These are phyloP conservation scores for Aphrocallistes beatrix DNA, from an alignment of 37 sponge, comb jelly and placozoan genomes.

Conservation along the genomic window DNA sequence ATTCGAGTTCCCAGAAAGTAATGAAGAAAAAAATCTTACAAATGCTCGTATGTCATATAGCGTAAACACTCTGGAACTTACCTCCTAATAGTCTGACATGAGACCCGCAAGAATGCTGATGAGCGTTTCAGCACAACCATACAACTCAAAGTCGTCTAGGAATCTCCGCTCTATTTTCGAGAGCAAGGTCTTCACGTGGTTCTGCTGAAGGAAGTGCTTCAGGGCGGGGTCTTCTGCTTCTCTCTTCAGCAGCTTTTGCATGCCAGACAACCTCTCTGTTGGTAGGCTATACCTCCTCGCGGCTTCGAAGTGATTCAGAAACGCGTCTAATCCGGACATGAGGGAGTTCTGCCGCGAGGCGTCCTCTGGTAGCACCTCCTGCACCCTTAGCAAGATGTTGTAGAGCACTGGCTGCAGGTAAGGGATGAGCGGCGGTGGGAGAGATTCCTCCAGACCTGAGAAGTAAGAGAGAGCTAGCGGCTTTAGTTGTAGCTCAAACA, in stretches of 20 bases:
- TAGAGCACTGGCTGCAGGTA: neutral
- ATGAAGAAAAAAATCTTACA: no score
- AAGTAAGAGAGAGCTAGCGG: neutral
- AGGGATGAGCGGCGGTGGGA: neutral
- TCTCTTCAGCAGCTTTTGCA: neutral
- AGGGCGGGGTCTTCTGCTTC: neutral
- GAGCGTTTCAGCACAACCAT: neutral
- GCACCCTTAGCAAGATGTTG: neutral
- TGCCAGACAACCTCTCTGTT: neutral
- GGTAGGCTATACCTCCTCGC: neutral
- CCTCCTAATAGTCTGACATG: neutral
- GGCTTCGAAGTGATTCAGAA: slow-evolving; percentile 11
- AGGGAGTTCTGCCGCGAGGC: neutral
- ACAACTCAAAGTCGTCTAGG: neutral
- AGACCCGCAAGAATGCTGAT: neutral
- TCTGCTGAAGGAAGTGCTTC: neutral
- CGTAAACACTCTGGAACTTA: no score
- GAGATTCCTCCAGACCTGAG: neutral
- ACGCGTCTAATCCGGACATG: neutral
- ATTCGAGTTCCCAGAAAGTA: no score
- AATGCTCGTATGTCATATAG: no score
- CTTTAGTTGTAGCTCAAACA: neutral
- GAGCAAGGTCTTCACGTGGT: neutral
- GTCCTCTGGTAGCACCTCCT: neutral
- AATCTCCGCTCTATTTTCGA: neutral